Evolutionary conservation across 2,113 vertebrate genomes (phyloP).

Genomic region (Tor tambroides): DNA sequence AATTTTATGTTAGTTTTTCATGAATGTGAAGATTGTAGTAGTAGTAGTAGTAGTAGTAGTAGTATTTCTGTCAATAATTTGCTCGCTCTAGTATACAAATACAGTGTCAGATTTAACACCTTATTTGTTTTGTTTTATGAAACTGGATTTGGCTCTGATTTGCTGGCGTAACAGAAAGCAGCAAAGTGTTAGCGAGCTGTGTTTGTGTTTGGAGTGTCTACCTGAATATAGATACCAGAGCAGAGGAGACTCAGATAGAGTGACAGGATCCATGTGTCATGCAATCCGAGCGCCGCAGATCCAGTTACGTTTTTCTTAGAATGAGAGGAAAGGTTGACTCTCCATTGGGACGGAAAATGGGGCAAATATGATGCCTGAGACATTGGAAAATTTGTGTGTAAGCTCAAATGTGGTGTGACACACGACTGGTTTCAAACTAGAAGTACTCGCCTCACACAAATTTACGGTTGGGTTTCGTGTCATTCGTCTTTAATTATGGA

Average conservation of each 20-base stretch:
- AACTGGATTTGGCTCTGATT: not conserved
- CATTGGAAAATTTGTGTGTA: not conserved
- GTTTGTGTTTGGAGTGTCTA: constrained; percentile 10
- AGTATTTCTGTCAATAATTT: too few relatives aligned
- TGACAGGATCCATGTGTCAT: constrained; percentile 9
- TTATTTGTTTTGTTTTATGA: too few relatives aligned
- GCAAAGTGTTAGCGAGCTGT: not conserved
- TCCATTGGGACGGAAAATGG: constrained; percentile 9
- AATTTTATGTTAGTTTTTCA: too few relatives aligned
- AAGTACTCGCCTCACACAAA: not conserved
- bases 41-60: too few relatives aligned
- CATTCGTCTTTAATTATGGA: constrained; percentile 22
- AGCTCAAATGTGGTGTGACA: not conserved
- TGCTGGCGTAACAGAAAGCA: not conserved
- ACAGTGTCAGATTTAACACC: too few relatives aligned
- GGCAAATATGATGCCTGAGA: constrained; percentile 32
- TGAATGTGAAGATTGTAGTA: too few relatives aligned
- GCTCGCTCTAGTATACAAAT: too few relatives aligned
- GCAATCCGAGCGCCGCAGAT: constrained; percentile 35
- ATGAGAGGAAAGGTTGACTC: constrained; percentile 16
- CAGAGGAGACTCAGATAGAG: constrained; percentile 28
- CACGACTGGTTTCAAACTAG: constrained; percentile 19
- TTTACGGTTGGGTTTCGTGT: not conserved
- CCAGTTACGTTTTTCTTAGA: constrained; percentile 41
- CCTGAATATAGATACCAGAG: constrained; percentile 24